Evolutionary conservation across 2,888 invertebrate species (phyloP).

Genomic region (Beris chalybata): DNA sequence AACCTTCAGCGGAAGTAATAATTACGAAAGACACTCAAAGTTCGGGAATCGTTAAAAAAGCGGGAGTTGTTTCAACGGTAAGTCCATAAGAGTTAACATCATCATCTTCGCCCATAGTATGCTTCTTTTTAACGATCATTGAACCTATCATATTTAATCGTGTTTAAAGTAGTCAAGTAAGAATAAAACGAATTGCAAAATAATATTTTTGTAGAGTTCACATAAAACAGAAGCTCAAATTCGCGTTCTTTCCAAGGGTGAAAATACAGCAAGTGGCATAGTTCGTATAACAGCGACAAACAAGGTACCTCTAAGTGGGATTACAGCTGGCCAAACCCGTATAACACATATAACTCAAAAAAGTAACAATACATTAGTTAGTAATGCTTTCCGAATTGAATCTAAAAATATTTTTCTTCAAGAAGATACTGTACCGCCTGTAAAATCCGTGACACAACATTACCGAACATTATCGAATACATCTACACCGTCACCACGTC

Average conservation of each 20-base stretch:
- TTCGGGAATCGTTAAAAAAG: constrained; percentile 53
- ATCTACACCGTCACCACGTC: neutral
- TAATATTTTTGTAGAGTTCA: constrained; percentile 46
- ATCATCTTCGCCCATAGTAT: constrained; percentile 1
- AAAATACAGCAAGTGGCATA: constrained; percentile 51
- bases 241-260: constrained; percentile 53
- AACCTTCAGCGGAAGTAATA: constrained; percentile 53
- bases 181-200: constrained; percentile 30
- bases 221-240: constrained; percentile 52
- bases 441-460: neutral
- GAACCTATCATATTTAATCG: no score
- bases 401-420: neutral
- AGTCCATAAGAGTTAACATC: neutral
- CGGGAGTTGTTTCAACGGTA: constrained; percentile 41
- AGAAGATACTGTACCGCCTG: neutral
- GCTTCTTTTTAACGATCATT: no score
- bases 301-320: constrained; percentile 37
- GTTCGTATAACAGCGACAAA: constrained; percentile 45
- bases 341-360: constrained; percentile 20
- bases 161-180: constrained; percentile 7
- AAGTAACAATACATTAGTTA: neutral
- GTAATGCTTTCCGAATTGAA: neutral
- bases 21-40: constrained; percentile 52
- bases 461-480: constrained; percentile 3
- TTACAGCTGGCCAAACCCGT: constrained; percentile 30